Percentiles rank a stretch among this genome's conserved stretches.
Evolutionary conservation across 2,797 vertebrate species (phyloP).

Genomic region (Macropodus opercularis): DNA sequence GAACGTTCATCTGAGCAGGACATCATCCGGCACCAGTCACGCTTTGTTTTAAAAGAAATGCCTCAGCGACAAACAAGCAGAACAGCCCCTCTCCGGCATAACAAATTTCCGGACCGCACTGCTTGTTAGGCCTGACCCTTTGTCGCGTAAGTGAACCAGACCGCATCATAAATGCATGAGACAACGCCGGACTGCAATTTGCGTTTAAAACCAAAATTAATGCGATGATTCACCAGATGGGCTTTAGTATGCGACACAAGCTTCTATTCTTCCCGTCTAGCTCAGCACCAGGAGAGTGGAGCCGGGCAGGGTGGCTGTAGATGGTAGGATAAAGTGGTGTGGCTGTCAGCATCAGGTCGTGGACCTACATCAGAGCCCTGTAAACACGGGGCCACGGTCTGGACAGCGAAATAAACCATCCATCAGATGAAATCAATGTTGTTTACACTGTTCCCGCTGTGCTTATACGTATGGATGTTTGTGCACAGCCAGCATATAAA

Average conservation of each 20-base stretch:
- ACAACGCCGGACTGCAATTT: constrained; percentile 3
- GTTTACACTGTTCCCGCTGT: constrained; percentile 43
- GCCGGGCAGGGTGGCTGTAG: constrained; percentile 26
- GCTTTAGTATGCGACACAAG: constrained; percentile 33
- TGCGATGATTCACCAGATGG: constrained; percentile 27
- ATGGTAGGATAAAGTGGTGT: constrained; percentile 47
- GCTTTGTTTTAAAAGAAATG: constrained; percentile 20
- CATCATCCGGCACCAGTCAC: not conserved
- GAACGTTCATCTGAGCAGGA: not conserved
- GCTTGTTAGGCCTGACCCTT: constrained; percentile 9
- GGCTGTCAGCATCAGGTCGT: constrained; percentile 38
- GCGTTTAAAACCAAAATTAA: constrained; percentile 26
- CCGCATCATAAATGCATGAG: constrained; percentile 32
- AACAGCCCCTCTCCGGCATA: constrained; percentile 24
- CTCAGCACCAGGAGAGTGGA: constrained; percentile 14
- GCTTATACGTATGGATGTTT: constrained; percentile 4
- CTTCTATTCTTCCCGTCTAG: constrained; percentile 7
- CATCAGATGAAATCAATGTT: constrained; percentile 46
- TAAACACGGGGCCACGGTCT: constrained; percentile 60
- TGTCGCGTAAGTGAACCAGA: not conserved
- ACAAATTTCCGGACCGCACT: constrained; percentile 6
- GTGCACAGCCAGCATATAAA: constrained; percentile 14
- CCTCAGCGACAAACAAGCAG: constrained; percentile 14
- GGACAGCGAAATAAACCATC: constrained; percentile 56
- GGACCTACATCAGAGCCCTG: constrained; percentile 61